Evolutionary conservation across 2,797 vertebrate genomes (phyloP), one percentile per base, ranked within the genome.

Genomic region (Acanthurus lineatus): DNA sequence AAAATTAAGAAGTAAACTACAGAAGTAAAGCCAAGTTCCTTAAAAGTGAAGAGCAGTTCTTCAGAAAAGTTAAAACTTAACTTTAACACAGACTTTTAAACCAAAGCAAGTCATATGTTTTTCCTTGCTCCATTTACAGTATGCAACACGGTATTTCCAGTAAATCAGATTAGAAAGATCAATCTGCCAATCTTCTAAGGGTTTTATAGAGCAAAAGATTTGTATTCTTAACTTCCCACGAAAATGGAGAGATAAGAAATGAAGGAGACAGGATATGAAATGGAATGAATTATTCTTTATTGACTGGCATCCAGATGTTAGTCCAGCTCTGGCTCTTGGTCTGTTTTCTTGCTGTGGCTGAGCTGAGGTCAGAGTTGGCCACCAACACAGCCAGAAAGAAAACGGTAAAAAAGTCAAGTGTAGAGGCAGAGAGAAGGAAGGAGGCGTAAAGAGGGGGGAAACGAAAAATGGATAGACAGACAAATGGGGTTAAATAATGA

Each of bases 231-330:
- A 51, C 44, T 77, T 51, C 12, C 32, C 6, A 49, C 28, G 59
- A 87, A 59, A 69, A 32, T 77, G 48, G 3, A 17, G 32, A 44
- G 73, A 89, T 62, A 60, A 64, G 60, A 17, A 71, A 42, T 4
- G 5, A 9, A 35, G 45, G 70, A 74, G 79, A 44, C 1, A 4
- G 66, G 61, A 66, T 48, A 68, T 81, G 56, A 81, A 68, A 72
- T 59, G 64, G 80, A 91, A 78, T 67, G 51, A 81, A 60, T 86
- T 80, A 79, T 87, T 90, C 69, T 79, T 72, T 69, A 85, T 85
- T 92, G 76, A 84, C 88, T 93, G 92, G 76, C 79, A 83, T 91
- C 90, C 94, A 95, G 93, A 95, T 95, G 94, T 94, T 92, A 86
- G 88, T 90, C 83, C 83, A 89, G 70, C 74, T 75, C 77, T 70